Percentiles rank a stretch among this genome's conserved stretches.
These are phyloP conservation scores for Diplazon laetatorius DNA, from an alignment of 2,888 invertebrate genomes.

Conservation along the genomic window DNA sequence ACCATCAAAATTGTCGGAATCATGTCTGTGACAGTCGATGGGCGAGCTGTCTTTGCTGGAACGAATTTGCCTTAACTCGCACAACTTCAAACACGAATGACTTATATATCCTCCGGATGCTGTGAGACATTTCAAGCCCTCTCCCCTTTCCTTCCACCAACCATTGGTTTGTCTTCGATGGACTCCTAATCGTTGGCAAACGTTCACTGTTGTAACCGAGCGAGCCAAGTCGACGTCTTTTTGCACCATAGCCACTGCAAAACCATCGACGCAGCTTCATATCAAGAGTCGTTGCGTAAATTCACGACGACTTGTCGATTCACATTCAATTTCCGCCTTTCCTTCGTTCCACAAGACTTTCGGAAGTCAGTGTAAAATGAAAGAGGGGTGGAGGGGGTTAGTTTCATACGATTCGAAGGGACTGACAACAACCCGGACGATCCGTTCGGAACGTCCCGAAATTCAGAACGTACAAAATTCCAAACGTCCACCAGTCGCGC, in stretches of 20 bases:
- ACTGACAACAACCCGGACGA: too few relatives aligned
- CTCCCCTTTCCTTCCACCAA: too few relatives aligned
- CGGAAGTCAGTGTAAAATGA: too few relatives aligned
- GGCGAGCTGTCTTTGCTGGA: conserved; percentile 35
- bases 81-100: conserved; percentile 54
- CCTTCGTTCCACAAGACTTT: conserved; percentile 25
- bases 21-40: conserved; percentile 50
- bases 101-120: conserved; percentile 68
- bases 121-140: too few relatives aligned
- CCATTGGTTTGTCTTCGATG: not conserved
- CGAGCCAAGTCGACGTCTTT: not conserved
- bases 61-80: conserved; percentile 60
- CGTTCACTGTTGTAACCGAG: conserved; percentile 20
- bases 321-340: conserved; percentile 59
- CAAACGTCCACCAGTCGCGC: too few relatives aligned
- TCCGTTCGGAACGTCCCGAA: too few relatives aligned
- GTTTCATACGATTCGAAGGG: too few relatives aligned
- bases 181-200: conserved; percentile 10
- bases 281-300: conserved; percentile 48
- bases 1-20: conserved; percentile 37
- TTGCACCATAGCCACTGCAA: not conserved
- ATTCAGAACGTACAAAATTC: too few relatives aligned
- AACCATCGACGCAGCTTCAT: conserved; percentile 22
- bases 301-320: conserved; percentile 42
- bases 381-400: too few relatives aligned